These are phyloP conservation scores for Eristalinus aeneus DNA, from an alignment of 2,888 invertebrate genomes.

Conservation along the genomic window DNA sequence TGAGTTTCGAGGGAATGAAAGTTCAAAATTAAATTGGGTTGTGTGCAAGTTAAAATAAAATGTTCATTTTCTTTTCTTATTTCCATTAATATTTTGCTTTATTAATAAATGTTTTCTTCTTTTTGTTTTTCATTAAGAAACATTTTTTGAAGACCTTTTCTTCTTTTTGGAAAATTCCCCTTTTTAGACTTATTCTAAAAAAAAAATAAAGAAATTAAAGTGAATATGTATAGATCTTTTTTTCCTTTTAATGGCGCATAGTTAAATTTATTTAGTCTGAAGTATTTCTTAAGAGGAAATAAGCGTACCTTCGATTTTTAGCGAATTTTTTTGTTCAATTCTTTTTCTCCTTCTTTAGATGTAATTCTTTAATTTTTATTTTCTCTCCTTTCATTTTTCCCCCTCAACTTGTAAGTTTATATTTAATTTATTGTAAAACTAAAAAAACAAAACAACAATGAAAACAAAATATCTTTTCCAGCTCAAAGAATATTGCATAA, in stretches of 20 bases:
- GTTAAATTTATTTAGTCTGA: conserved; percentile 54
- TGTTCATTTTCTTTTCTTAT: conserved; percentile 17
- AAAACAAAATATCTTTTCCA: conserved; percentile 21
- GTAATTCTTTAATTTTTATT: not conserved
- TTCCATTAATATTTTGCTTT: not conserved
- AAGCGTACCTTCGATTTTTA: conserved; percentile 42
- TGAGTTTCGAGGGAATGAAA: conserved; percentile 8
- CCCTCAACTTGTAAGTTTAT: conserved; percentile 15
- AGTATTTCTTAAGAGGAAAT: conserved; percentile 40
- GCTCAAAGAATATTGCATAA: conserved; percentile 67
- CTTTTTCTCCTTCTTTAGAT: conserved; percentile 14
- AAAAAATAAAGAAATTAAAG: conserved; percentile 10
- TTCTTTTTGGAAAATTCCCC: conserved; percentile 26
- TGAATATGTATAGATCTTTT: conserved; percentile 13
- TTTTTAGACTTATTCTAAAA: conserved; percentile 29
- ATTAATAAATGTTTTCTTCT: not conserved
- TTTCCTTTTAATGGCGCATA: conserved; percentile 13
- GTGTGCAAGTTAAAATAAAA: conserved; percentile 52
- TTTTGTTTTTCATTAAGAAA: conserved; percentile 7
- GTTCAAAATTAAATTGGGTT: conserved; percentile 53
- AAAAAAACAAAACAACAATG: not conserved
- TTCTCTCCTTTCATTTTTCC: not conserved
- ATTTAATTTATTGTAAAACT: conserved; percentile 37
- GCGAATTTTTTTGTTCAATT: conserved; percentile 36
- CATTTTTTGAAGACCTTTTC: not conserved